Percentiles rank a stretch among this genome's conserved stretches.
phyloP scores from a whole-genome alignment of 2,113 vertebrate genomes.

The Dasyurus viverrinus region DNA sequence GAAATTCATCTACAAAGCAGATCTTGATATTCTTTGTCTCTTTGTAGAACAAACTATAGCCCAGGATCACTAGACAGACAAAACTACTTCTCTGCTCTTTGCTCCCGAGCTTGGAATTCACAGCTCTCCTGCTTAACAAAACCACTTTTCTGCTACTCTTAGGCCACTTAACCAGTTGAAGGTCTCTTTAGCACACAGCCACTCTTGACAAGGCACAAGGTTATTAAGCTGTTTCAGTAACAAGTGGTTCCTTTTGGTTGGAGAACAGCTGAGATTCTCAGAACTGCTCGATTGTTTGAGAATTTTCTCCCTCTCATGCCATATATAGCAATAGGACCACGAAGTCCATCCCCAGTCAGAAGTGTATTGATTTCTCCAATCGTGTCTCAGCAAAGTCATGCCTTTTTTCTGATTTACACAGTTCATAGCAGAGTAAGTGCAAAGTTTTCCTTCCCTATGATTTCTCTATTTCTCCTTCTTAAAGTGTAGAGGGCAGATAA shows the following conservation, averaged over 20 bases:
- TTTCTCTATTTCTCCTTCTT: too few species aligned
- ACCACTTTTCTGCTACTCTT: not conserved
- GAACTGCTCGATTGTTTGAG: not conserved
- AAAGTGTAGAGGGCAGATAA: too few species aligned
- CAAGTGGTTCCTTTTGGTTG: not conserved
- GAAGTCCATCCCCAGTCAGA: not conserved
- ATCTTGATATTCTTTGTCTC: not conserved
- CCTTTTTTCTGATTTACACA: not conserved
- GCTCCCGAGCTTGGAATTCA: not conserved
- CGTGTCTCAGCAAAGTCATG: not conserved
- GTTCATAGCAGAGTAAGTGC: not conserved
- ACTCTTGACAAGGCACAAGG: not conserved
- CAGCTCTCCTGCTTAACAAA: not conserved
- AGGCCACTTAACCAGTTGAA: not conserved
- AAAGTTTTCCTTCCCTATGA: not conserved
- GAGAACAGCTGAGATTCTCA: not conserved
- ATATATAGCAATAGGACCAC: not conserved
- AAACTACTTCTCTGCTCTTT: not conserved
- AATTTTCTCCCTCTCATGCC: not conserved
- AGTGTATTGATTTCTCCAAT: not conserved
- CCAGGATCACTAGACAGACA: not conserved
- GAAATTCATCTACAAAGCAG: not conserved
- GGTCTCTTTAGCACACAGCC: too few species aligned
- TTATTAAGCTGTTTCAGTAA: not conserved
- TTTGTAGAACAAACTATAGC: not conserved